Evolutionary conservation across 1,140 invertebrate genomes (phyloP).

Genomic region (Drosophila gunungcola): DNA sequence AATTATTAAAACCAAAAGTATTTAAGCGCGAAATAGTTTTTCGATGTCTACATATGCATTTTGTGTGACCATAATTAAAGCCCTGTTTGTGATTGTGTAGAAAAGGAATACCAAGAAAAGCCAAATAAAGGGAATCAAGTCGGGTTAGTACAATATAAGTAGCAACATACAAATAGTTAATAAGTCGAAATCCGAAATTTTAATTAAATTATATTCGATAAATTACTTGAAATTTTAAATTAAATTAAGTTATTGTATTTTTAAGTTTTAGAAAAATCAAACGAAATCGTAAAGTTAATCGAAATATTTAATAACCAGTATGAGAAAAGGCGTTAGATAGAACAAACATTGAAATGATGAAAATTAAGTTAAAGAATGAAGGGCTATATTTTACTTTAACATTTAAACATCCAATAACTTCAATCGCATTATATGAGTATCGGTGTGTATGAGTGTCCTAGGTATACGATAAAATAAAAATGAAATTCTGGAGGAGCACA

Average conservation of each 20-base stretch:
- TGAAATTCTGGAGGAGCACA: neutral
- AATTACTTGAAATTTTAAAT: neutral
- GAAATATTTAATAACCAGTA: neutral
- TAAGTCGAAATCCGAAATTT: neutral
- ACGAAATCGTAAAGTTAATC: neutral
- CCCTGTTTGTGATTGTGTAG: conserved; percentile 17
- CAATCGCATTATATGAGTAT: neutral
- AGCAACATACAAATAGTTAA: neutral
- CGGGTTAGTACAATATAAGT: neutral
- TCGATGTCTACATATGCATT: conserved; percentile 34
- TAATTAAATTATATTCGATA: no score
- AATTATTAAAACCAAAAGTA: neutral
- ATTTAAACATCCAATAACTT: neutral
- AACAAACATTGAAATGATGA: neutral
- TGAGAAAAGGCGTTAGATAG: conserved; percentile 1
- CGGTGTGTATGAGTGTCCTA: conserved; percentile 1
- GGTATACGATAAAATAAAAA: neutral
- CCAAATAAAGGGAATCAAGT: conserved; percentile 6
- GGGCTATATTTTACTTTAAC: neutral
- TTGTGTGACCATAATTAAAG: conserved; percentile 5
- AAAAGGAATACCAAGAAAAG: neutral
- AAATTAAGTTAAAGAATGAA: neutral
- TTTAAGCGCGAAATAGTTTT: neutral
- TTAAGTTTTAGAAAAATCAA: neutral
- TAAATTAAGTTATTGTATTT: no score